phyloP scores from a whole-genome alignment of 2,888 invertebrate species.

The Scaptomyza cyrtandrae region DNA sequence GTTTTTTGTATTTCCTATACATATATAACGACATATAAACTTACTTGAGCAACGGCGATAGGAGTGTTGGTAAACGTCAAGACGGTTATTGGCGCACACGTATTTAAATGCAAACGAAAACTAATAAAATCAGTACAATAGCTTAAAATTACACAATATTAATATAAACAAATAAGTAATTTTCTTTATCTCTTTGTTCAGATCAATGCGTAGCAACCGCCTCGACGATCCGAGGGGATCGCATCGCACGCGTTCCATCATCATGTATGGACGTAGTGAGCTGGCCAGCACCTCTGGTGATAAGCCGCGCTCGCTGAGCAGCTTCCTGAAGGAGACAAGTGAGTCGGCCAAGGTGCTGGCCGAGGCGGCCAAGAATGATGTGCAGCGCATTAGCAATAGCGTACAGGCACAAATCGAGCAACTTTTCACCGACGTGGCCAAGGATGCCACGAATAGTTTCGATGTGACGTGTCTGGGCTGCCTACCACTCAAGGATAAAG shows the following conservation, averaged over 20 bases:
- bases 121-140: too few relatives aligned
- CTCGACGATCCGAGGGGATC: constrained; percentile 84
- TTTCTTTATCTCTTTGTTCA: constrained; percentile 22
- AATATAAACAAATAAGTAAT: neutral
- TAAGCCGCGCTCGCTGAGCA: constrained; percentile 78
- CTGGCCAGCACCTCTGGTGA: constrained; percentile 81
- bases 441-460: constrained; percentile 87
- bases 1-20: neutral
- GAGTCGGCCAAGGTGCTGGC: constrained; percentile 71
- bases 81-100: constrained; percentile 33
- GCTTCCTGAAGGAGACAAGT: constrained; percentile 77
- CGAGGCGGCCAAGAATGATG: constrained; percentile 81
- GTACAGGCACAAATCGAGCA: constrained; percentile 94
- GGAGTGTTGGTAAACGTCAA: constrained; percentile 26
- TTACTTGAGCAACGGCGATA: neutral
- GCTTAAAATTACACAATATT: too few relatives aligned
- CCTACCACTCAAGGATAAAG: constrained; percentile 90
- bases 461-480: constrained; percentile 93
- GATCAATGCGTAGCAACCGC: constrained; percentile 83
- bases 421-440: constrained; percentile 91
- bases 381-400: constrained; percentile 87
- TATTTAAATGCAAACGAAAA: neutral
- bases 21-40: neutral
- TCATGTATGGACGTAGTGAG: constrained; percentile 85
- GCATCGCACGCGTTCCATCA: constrained; percentile 84